Conservation (phyloP, 1,140 invertebrate genomes). For the Zaprionus taronus region DNA sequence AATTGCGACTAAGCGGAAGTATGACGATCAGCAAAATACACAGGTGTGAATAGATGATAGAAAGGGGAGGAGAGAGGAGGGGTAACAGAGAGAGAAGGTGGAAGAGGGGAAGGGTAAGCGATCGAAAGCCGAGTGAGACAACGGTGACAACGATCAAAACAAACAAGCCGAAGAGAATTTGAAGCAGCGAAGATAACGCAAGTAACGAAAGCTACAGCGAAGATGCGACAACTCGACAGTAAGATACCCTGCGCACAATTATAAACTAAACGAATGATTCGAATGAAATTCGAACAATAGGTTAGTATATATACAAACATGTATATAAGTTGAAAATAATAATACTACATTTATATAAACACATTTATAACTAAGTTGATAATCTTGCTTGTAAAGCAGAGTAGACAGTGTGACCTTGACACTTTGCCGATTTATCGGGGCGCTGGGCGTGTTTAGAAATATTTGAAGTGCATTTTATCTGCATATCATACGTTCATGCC, state of each 20-base stretch:
- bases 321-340: neutral
- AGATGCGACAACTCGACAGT: neutral
- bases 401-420: too few species aligned
- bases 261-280: neutral
- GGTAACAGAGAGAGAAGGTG: neutral
- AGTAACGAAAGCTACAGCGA: neutral
- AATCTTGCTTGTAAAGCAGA: too few species aligned
- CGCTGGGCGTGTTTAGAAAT: too few species aligned
- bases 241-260: neutral
- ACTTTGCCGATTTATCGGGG: too few species aligned
- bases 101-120: neutral
- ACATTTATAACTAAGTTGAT: too few species aligned
- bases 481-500: neutral
- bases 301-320: neutral
- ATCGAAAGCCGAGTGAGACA: neutral
- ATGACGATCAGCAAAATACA: neutral
- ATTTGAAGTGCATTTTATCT: neutral
- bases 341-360: too few species aligned
- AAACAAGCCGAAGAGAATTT: slow-evolving; percentile 29
- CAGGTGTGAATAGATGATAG: neutral
- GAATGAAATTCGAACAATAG: neutral
- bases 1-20: slow-evolving; percentile 10
- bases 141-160: slow-evolving; percentile 37
- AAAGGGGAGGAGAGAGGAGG: neutral
- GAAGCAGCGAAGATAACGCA: neutral